Conservation (phyloP, 2,888 invertebrate genomes). For the Andrena flavipes region DNA sequence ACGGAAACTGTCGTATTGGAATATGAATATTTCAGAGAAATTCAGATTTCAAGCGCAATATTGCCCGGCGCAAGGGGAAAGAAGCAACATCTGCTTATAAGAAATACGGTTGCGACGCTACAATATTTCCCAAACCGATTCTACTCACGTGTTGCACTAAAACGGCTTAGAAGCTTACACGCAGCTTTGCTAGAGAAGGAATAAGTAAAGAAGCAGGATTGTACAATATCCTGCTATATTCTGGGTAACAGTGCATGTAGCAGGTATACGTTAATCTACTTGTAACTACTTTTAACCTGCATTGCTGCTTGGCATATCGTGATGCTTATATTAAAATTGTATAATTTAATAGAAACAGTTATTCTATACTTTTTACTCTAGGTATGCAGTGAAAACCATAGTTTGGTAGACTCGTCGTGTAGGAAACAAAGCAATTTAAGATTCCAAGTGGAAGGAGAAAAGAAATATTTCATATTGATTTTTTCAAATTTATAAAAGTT, state of each 20-base stretch:
- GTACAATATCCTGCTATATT: neutral
- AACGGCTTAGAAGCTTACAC: constrained; percentile 30
- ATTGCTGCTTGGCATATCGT: too few relatives aligned
- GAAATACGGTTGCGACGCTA: constrained; percentile 45
- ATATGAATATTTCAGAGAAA: constrained; percentile 5
- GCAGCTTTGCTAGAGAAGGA: neutral
- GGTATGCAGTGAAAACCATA: too few relatives aligned
- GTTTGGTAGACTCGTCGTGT: too few relatives aligned
- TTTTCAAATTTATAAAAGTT: too few relatives aligned
- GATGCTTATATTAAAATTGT: too few relatives aligned
- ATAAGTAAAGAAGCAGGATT: neutral
- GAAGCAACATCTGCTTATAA: constrained; percentile 4
- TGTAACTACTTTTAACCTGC: too few relatives aligned
- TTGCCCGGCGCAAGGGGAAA: constrained; percentile 15
- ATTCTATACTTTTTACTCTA: too few relatives aligned
- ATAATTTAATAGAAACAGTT: too few relatives aligned
- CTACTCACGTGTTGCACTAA: constrained; percentile 49
- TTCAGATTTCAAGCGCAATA: constrained; percentile 29
- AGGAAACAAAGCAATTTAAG: too few relatives aligned
- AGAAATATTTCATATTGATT: too few relatives aligned
- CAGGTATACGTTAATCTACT: too few relatives aligned
- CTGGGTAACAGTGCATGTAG: neutral
- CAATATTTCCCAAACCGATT: constrained; percentile 51
- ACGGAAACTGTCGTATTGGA: neutral
- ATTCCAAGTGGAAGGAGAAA: too few relatives aligned